Percentiles rank a stretch among this genome's conserved stretches.
Evolutionary conservation across 2,888 invertebrate species (phyloP).

Genomic region (Coleophora flavipennella): DNA sequence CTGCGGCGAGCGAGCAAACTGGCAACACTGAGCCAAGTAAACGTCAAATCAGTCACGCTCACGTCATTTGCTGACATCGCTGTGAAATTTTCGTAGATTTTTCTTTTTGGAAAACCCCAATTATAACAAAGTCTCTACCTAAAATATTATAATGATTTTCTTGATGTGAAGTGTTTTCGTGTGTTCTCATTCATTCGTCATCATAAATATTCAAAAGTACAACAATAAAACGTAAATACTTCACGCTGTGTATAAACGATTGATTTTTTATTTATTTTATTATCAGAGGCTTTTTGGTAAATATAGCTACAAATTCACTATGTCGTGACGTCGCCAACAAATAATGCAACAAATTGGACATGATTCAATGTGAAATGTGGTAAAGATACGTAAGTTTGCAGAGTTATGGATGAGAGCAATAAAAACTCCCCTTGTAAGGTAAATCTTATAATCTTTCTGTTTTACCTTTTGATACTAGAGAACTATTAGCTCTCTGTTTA

Average conservation of each 20-base stretch:
- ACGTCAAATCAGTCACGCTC: neutral
- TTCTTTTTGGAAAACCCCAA: constrained; percentile 29
- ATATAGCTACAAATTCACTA: constrained; percentile 59
- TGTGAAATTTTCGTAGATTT: constrained; percentile 16
- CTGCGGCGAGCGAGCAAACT: too few species aligned
- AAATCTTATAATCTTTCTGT: constrained; percentile 47
- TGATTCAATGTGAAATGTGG: constrained; percentile 46
- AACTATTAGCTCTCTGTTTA: too few species aligned
- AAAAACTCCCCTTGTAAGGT: constrained; percentile 69
- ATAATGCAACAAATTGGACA: constrained; percentile 37
- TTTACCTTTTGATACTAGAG: constrained; percentile 18
- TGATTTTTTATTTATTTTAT: constrained; percentile 65
- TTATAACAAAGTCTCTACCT: constrained; percentile 12
- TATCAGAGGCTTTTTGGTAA: constrained; percentile 64
- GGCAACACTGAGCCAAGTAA: too few species aligned
- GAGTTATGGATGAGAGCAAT: constrained; percentile 64
- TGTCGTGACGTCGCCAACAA: constrained; percentile 50
- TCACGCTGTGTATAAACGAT: constrained; percentile 53
- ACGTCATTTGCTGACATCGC: neutral
- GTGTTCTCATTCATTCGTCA: constrained; percentile 18
- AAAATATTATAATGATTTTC: constrained; percentile 1
- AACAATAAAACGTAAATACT: constrained; percentile 51
- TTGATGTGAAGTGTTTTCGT: constrained; percentile 6
- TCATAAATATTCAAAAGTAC: constrained; percentile 29
- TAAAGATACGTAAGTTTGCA: constrained; percentile 44